phyloP scores from a whole-genome alignment of 2,113 vertebrate species.

The Raja brachyura region DNA sequence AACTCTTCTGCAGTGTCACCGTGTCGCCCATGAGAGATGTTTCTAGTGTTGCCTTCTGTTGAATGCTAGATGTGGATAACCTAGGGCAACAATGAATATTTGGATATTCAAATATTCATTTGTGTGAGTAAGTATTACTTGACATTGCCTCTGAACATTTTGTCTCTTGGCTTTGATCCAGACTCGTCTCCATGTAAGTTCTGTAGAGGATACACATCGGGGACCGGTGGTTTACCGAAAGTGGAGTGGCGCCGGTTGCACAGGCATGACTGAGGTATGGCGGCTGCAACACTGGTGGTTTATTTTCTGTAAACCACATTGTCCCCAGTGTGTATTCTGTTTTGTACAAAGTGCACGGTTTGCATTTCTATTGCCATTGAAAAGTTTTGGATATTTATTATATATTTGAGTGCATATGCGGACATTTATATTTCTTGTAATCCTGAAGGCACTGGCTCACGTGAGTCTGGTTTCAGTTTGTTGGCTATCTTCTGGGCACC shows the following conservation, averaged over 20 bases:
- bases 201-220: slow-evolving; percentile 37
- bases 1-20: too few species aligned
- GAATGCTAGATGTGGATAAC: neutral
- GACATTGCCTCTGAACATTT: slow-evolving; percentile 36
- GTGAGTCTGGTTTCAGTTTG: neutral
- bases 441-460: neutral
- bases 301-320: slow-evolving; percentile 38
- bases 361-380: neutral
- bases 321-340: slow-evolving; percentile 39
- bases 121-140: slow-evolving; percentile 21
- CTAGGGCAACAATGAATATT: slow-evolving; percentile 23
- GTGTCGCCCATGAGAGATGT: neutral
- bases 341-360: neutral
- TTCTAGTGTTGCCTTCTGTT: neutral
- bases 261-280: slow-evolving; percentile 37
- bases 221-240: slow-evolving; percentile 35
- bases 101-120: slow-evolving; percentile 26
- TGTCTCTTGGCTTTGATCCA: slow-evolving; percentile 39
- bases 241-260: slow-evolving; percentile 35
- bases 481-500: neutral
- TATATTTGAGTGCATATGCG: neutral
- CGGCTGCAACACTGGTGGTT: slow-evolving; percentile 36
- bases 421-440: neutral
- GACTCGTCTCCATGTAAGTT: slow-evolving; percentile 36
- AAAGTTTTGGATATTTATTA: neutral